Evolutionary conservation across 2,797 vertebrate genomes (phyloP).

Genomic region (Sternarchorhynchus goeldii): DNA sequence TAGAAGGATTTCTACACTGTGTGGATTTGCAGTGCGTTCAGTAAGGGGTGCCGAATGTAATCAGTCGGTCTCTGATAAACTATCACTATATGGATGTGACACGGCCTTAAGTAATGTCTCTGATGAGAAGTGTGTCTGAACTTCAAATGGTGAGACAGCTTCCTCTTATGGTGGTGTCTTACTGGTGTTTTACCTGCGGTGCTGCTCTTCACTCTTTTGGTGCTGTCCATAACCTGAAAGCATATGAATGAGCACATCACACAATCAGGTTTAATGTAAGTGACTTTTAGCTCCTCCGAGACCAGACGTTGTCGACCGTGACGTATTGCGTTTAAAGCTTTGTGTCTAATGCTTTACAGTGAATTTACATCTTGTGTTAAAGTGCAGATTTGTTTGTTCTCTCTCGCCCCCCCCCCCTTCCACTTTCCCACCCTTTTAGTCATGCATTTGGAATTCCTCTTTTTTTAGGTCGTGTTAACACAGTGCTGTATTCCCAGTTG

Average conservation of each 20-base stretch:
- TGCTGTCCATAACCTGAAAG: too few relatives aligned
- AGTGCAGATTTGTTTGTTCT: neutral
- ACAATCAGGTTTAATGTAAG: too few relatives aligned
- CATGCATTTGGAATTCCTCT: slow-evolving; percentile 18
- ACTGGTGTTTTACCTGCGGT: neutral
- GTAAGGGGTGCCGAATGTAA: neutral
- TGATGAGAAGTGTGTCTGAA: too few relatives aligned
- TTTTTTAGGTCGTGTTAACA: slow-evolving; percentile 20
- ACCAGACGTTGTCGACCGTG: too few relatives aligned
- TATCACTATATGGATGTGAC: neutral
- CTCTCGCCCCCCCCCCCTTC: neutral
- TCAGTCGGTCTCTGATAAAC: neutral
- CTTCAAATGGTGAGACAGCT: too few relatives aligned
- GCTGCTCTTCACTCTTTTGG: too few relatives aligned
- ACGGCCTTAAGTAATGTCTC: neutral
- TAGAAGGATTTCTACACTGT: neutral
- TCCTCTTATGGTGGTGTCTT: neutral
- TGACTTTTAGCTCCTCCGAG: too few relatives aligned
- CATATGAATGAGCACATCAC: too few relatives aligned
- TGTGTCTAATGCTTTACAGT: too few relatives aligned
- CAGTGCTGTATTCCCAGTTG: neutral
- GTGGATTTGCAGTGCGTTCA: neutral
- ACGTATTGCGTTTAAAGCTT: too few relatives aligned
- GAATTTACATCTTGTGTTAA: neutral
- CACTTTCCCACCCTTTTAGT: neutral